Percentiles rank a stretch among this genome's conserved stretches.
Conservation (phyloP, 2,797 vertebrate genomes). For the Podarcis siculus region DNA sequence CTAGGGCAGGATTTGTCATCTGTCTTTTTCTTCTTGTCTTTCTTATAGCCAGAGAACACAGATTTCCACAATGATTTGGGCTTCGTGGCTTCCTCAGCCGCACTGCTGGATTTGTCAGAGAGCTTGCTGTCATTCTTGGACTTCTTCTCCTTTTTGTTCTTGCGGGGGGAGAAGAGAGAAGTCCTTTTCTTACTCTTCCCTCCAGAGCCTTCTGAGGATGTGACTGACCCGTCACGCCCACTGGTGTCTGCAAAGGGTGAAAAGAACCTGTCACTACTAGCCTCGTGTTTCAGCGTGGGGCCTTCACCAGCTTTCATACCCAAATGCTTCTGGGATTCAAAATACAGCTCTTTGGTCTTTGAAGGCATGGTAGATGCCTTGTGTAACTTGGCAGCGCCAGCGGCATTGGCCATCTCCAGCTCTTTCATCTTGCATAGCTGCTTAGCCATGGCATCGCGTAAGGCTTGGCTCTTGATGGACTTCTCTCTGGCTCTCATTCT, state of each 20-base stretch:
- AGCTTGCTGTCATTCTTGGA: conserved; percentile 86
- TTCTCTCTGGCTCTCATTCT: conserved; percentile 94
- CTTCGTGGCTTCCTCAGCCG: conserved; percentile 85
- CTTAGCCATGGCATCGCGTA: conserved; percentile 94
- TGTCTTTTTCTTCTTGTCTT: conserved; percentile 94
- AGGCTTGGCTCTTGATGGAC: conserved; percentile 90
- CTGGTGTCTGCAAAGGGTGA: conserved; percentile 72
- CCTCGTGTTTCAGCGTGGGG: conserved; percentile 74
- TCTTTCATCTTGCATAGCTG: conserved; percentile 95
- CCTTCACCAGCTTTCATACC: conserved; percentile 81
- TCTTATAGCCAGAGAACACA: conserved; percentile 96
- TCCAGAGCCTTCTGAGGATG: conserved; percentile 90
- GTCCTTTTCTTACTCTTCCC: conserved; percentile 93
- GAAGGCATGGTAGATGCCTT: conserved; percentile 53
- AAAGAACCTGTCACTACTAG: conserved; percentile 81
- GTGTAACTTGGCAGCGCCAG: conserved; percentile 59
- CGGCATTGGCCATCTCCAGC: conserved; percentile 72
- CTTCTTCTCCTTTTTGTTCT: conserved; percentile 97
- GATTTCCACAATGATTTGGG: conserved; percentile 96
- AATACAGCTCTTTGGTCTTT: conserved; percentile 74
- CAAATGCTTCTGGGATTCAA: conserved; percentile 75
- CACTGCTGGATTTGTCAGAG: conserved; percentile 73
- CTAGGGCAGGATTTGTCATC: conserved; percentile 90
- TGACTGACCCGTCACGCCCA: conserved; percentile 87
- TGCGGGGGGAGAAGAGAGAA: conserved; percentile 95